These are phyloP conservation scores for Parapsyche elsis DNA, from an alignment of 1,140 invertebrate genomes.

Conservation along the genomic window DNA sequence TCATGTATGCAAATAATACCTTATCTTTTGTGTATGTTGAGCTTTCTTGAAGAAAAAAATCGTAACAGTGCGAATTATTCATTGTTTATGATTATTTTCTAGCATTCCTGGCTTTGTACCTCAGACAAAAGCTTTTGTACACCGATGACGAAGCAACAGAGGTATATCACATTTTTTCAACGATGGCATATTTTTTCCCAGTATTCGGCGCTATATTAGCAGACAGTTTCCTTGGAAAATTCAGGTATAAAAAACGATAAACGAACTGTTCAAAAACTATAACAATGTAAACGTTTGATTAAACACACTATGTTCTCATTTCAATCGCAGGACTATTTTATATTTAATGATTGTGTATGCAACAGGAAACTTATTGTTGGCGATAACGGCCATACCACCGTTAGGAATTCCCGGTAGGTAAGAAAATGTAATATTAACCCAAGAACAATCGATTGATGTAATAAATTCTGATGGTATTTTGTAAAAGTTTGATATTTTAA, in stretches of 20 bases:
- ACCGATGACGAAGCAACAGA: slow-evolving; percentile 74
- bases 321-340: slow-evolving; percentile 73
- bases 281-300: neutral
- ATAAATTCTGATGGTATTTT: neutral
- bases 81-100: neutral
- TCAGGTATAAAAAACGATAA: slow-evolving; percentile 61
- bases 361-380: slow-evolving; percentile 77
- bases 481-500: slow-evolving; percentile 55
- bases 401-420: slow-evolving; percentile 59
- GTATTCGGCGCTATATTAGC: slow-evolving; percentile 86
- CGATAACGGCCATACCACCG: slow-evolving; percentile 68
- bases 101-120: slow-evolving; percentile 86
- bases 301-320: slow-evolving; percentile 22
- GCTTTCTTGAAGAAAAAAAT: neutral
- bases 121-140: slow-evolving; percentile 74
- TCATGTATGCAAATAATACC: too few relatives aligned
- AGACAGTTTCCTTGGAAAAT: slow-evolving; percentile 87
- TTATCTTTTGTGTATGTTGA: neutral
- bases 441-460: neutral
- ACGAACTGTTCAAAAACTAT: neutral
- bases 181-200: slow-evolving; percentile 85
- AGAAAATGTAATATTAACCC: neutral
- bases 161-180: slow-evolving; percentile 82
- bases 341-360: slow-evolving; percentile 83
- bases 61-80: neutral